Base-by-base conservation (phyloP, 2,797 vertebrate genomes). In the Fratercula arctica region DNA sequence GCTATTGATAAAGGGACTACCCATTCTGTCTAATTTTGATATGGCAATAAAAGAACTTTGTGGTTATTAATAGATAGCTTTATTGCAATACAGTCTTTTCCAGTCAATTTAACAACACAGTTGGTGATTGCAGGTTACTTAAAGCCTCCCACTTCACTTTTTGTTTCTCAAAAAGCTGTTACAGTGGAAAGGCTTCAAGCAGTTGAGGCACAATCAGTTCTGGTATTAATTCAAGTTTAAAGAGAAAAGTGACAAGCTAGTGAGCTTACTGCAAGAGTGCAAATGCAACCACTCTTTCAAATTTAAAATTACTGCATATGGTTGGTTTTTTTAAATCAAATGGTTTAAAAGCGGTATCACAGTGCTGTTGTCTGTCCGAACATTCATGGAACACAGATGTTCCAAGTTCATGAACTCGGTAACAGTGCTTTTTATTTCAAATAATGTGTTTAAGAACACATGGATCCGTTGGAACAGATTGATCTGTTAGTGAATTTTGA, bases 21-120 rank as follows among this genome's bases (percentile, higher is more conserved):
- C 11, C n/a, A 11, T 25, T 21, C 29, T 61, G 26, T 46, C 16
- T 33, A 18, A 77, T 72, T 85, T 57, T 61, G 29, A 73, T 35
- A 37, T 1, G 16, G 33, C 51, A 91, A 78, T 68, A 85, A 75
- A 93, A 73, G 11, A 92, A 78, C 43, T 66, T 13, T 14, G 39
- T 75, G 20, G 46, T 81, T 87, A 75, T 81, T 88, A 72, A 74
- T 4, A 89, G 46, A 78, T 3, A 89, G 20, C 35, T 97, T 97
- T 97, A 97, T 96, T 97, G 83, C 29, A 88, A 67, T 75, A 89
- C 35, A 94, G 26, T 72, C 16, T 89, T 93, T 92, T 93, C 69
- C 78, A 96, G 56, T 82, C 82, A 84, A 50, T 94, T 94, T 86
- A 86, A 89, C 66, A 87, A 74, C 54, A 41, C 56, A 85, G 20